phyloP scores from a whole-genome alignment of 2,113 vertebrate species.

The Proterorhinus semilunaris region DNA sequence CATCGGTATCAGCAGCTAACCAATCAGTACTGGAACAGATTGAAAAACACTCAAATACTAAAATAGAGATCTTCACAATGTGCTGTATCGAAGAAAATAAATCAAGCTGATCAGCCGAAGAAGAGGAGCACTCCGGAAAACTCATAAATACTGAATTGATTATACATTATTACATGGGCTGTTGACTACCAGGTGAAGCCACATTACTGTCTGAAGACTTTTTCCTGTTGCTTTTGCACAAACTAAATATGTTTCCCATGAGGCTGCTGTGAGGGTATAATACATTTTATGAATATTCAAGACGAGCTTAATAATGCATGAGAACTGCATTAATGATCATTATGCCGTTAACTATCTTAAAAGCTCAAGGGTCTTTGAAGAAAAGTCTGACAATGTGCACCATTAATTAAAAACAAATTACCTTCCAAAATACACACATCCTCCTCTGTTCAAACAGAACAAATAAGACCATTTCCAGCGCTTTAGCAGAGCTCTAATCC shows the following conservation, averaged over 20 bases:
- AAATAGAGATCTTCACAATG: too few species aligned
- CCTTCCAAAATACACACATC: neutral
- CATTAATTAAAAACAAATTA: neutral
- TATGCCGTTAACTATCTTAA: conserved; percentile 3
- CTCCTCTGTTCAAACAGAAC: conserved; percentile 14
- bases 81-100: too few species aligned
- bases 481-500: conserved; percentile 36
- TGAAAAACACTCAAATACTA: too few species aligned
- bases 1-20: too few species aligned
- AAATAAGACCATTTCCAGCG: conserved; percentile 25
- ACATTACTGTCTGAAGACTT: neutral
- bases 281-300: conserved; percentile 20
- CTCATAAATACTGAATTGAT: neutral
- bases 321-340: conserved; percentile 6
- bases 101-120: too few species aligned
- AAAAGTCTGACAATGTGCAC: neutral
- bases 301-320: conserved; percentile 6
- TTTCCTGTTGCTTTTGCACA: neutral
- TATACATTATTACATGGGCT: neutral
- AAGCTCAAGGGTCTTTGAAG: conserved; percentile 8
- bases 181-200: neutral
- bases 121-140: neutral
- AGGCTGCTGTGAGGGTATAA: conserved; percentile 14
- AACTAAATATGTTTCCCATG: neutral
- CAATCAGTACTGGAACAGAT: too few species aligned